Base-by-base conservation (phyloP, 2,113 vertebrate species). In the Calypte anna region DNA sequence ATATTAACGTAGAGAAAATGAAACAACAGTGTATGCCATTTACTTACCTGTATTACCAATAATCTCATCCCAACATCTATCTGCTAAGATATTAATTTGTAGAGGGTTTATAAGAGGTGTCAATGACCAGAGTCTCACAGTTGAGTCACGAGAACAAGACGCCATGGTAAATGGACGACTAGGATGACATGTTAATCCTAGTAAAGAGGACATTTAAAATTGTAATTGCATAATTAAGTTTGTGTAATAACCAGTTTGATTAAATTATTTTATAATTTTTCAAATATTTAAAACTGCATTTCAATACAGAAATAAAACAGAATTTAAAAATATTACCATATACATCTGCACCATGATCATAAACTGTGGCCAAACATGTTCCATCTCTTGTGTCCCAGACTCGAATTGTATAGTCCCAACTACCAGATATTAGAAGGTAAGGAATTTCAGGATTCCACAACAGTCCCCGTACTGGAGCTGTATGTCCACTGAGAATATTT, bases 371-470 rank as follows among this genome's bases (percentile, higher is more conserved):
- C 89, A 99, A 93, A 96, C 99, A 99, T 3, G 97, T 98, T 88
- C 99, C 99, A 44, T 99, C 98, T 96, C 99, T 98, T 15, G 99
- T 99, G 96, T 99, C 99, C 99, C 99, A 99, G 8, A 99, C 99
- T 88, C 98, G 98, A 93, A 99, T 99, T 24, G 99, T 99, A 72
- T 99, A 99, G 96, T 99, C 99, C 99, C 99, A 99, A 69, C 99
- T 99, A 50, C 99, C 99, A n/a, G 99, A 99, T 66, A 99, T 97
- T 25, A 99, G 97, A 16, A 99, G 98, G 81, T 99, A 99, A 3
- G 99, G 99, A 86, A 99, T 98, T 97, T 99, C 99, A 3, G 99
- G 98, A 96, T 99, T 99, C 99, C 99, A 99, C 99, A 99, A 97
- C 53, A 99, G 96, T 57, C 99, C 99, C 84, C 99, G 97, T 44